Evolutionary conservation across 2,888 invertebrate genomes (phyloP).

Genomic region (Megastigmus dorsalis): DNA sequence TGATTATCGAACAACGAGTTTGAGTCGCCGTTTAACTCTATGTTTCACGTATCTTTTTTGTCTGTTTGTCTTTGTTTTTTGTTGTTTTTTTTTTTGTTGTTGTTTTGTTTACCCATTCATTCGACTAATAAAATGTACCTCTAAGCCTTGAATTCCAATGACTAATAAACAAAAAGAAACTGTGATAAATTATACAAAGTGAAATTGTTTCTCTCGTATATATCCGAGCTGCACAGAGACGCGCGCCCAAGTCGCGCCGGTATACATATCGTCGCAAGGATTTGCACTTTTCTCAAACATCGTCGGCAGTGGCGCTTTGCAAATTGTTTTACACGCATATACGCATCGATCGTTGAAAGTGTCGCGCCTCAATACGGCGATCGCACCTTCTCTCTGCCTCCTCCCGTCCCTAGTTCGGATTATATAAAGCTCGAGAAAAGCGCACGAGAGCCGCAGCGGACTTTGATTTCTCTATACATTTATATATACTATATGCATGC

Average conservation of each 20-base stretch:
- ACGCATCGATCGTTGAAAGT: neutral
- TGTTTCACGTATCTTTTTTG: neutral
- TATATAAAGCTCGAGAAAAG: neutral
- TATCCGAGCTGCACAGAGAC: no score
- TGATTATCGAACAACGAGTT: slow-evolving; percentile 41
- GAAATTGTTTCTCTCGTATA: no score
- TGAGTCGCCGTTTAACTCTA: neutral
- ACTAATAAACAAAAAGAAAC: no score
- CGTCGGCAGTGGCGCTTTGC: slow-evolving; percentile 32
- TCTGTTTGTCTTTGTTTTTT: no score
- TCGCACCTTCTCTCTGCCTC: neutral
- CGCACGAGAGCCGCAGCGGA: neutral
- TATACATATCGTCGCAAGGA: slow-evolving; percentile 10
- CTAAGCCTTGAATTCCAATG: no score
- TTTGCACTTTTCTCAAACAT: slow-evolving; percentile 36
- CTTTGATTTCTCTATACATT: no score
- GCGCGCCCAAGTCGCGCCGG: neutral
- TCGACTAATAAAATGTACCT: no score
- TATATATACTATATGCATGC: no score
- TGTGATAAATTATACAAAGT: no score
- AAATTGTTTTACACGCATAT: slow-evolving; percentile 32
- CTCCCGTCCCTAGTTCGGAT: neutral
- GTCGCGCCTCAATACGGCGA: neutral
- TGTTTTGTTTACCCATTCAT: no score
- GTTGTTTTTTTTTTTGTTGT: no score